Base-by-base conservation (phyloP, 2,888 invertebrate genomes). In the Rhamnusium bicolor region DNA sequence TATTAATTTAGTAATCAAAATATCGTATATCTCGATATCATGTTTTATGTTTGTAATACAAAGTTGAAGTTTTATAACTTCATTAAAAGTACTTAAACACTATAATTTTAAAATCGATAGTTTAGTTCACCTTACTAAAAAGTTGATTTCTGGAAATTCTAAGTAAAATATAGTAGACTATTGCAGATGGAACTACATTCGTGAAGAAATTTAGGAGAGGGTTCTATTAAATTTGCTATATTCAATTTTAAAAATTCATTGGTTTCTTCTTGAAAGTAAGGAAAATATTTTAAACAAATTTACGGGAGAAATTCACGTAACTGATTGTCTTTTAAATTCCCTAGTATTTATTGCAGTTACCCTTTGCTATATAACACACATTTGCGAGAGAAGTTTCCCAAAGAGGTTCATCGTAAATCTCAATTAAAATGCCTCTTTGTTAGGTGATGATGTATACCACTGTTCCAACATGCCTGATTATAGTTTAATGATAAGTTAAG, bases 371-470 rank as follows among this genome's bases (percentile, higher is more conserved):
- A 8, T 6, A 21, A 24, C 54, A 7, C 27, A n/a, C 27, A 27
- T 12, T 56, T 24, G 7, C 54, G 27, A 14, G 54, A 24, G 54
- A 56, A 56, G 16, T 12, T 56, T 56, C 14, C 27, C 14, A 54
- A 56, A 56, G 51, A n/a, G 27, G 12, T 27, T 16, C 24, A 14
- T 27, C 8, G 54, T 56, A 56, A 56, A 27, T 56, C 54, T 56
- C 54, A 56, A 56, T 27, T 56, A 56, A 56, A 56, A 56, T 14
- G 27, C 24, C 24, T 56, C 54, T 56, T 56, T 56, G 54, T 56
- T 56, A n/a, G 54, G 54, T 56, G 54, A 56, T 56, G 54, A 56
- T 56, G 54, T 56, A 56, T 56, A 56, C 27, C 27, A 56, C 54
- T 27, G 54, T 24, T 56, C 54, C 27, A 56, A 16, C 54, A 56